Percentiles rank a stretch among this genome's conserved stretches.
phyloP scores from a whole-genome alignment of 2,113 vertebrate species.

The Ammodytes marinus region DNA sequence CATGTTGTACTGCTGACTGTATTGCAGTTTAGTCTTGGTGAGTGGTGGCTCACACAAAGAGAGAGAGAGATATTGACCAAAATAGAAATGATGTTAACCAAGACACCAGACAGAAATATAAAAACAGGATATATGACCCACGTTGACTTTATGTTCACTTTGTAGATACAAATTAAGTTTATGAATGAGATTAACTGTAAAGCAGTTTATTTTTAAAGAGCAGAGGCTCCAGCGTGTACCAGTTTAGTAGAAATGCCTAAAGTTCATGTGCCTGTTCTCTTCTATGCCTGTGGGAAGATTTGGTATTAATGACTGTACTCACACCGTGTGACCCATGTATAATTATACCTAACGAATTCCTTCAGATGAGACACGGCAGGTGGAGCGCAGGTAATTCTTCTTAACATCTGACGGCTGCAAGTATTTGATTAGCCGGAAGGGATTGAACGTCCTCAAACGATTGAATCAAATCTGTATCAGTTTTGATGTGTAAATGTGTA shows the following conservation, averaged over 20 bases:
- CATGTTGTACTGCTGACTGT: too few species aligned
- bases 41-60: too few species aligned
- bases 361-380: background rate
- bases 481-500: background rate
- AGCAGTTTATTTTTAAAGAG: background rate
- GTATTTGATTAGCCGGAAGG: background rate
- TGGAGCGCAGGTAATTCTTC: background rate
- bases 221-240: background rate
- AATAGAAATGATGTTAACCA: too few species aligned
- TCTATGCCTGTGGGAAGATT: background rate
- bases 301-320: background rate
- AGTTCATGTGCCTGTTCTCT: background rate
- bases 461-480: background rate
- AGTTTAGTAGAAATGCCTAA: background rate
- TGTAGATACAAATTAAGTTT: background rate
- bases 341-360: background rate
- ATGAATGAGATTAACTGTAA: background rate
- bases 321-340: background rate
- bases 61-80: too few species aligned
- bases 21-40: background rate
- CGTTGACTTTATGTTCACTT: background rate
- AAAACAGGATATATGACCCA: slow-evolving; percentile 21
- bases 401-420: background rate
- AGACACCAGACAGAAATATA: background rate
- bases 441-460: background rate